Evolutionary conservation across 23 tunicate genomes (phyloP).

Genomic region (Corella eumyota): DNA sequence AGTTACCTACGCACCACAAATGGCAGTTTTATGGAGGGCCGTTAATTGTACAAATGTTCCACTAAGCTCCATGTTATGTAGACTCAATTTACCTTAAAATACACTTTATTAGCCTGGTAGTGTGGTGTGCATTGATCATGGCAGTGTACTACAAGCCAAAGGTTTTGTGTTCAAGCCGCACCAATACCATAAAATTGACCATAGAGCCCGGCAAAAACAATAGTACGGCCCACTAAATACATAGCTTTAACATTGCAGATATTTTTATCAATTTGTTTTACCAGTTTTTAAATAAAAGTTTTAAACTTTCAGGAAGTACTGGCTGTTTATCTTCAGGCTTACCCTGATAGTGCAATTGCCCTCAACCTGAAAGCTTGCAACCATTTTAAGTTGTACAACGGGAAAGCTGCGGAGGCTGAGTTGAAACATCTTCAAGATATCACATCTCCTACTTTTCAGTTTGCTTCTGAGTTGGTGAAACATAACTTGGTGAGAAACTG

Average conservation of each 20-base stretch:
- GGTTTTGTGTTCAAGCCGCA: neutral
- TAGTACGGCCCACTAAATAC: neutral
- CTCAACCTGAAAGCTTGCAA: conserved; percentile 95
- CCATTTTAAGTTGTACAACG: conserved; percentile 90
- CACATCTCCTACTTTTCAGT: conserved; percentile 43
- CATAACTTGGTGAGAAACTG: conserved; percentile 95
- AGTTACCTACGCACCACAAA: too few species aligned
- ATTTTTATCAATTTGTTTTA: neutral
- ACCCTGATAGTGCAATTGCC: conserved; percentile 94
- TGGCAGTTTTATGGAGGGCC: too few species aligned
- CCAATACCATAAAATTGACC: neutral
- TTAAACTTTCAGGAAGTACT: conserved; percentile 67
- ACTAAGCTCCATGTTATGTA: too few species aligned
- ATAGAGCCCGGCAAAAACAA: neutral
- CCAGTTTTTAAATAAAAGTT: neutral
- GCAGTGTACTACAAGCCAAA: too few species aligned
- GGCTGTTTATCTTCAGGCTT: conserved; percentile 79
- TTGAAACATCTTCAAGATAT: conserved; percentile 71
- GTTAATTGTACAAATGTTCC: too few species aligned
- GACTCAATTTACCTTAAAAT: too few species aligned
- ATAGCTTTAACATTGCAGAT: neutral
- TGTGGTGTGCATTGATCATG: too few species aligned
- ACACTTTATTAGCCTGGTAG: too few species aligned
- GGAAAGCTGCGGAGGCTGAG: conserved; percentile 93
- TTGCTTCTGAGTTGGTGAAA: conserved; percentile 82